Conservation (phyloP, 2,113 vertebrate species). For the Neodontobutis hainanensis region DNA sequence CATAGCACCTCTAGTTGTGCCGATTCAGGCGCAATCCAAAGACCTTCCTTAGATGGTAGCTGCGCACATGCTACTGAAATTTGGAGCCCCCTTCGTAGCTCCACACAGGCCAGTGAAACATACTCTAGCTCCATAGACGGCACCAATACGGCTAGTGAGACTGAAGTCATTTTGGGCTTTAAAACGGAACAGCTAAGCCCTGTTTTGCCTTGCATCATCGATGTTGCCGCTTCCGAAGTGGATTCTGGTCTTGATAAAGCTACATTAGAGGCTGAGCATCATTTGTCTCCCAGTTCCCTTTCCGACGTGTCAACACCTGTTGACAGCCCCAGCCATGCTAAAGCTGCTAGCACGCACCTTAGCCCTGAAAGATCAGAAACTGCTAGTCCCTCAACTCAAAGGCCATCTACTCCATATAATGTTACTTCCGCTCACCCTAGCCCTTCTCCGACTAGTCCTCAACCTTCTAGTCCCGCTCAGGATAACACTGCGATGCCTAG, state of each 20-base stretch:
- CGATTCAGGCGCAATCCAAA: slow-evolving; percentile 32
- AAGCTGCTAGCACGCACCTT: neutral
- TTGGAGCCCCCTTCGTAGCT: slow-evolving; percentile 30
- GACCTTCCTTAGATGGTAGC: slow-evolving; percentile 28
- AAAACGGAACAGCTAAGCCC: slow-evolving; percentile 4
- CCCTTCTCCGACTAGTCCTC: slow-evolving; percentile 10
- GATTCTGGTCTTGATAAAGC: neutral
- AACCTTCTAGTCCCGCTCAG: slow-evolving; percentile 36
- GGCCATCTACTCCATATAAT: neutral
- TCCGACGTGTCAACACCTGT: neutral
- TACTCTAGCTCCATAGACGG: neutral
- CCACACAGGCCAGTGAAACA: slow-evolving; percentile 28
- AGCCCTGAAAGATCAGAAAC: neutral
- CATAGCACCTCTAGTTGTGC: slow-evolving; percentile 22
- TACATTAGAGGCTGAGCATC: neutral
- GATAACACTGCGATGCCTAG: slow-evolving; percentile 34
- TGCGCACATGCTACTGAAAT: slow-evolving; percentile 33
- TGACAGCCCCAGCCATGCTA: slow-evolving; percentile 2
- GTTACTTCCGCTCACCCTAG: neutral
- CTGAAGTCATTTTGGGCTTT: slow-evolving; percentile 22
- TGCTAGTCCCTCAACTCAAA: neutral
- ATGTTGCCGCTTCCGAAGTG: neutral
- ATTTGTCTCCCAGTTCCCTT: slow-evolving; percentile 9
- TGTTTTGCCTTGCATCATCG: neutral
- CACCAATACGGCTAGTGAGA: neutral